Base-by-base conservation (phyloP, 2,797 vertebrate genomes). In the Dryobates pubescens region DNA sequence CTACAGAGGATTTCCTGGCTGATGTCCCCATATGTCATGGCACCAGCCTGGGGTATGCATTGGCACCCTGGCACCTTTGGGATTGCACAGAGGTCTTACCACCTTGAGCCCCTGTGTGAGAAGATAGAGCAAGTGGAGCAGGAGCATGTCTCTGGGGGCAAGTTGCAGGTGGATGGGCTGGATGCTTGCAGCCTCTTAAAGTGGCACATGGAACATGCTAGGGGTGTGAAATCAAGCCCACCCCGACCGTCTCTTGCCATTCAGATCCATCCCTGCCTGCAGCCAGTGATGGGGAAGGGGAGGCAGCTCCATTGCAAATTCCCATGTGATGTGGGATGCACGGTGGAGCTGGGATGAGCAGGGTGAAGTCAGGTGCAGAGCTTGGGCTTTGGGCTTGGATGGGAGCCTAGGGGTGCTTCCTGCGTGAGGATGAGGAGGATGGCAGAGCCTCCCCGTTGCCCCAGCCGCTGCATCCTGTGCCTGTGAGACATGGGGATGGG, bases 11-110 rank as follows among this genome's bases (percentile, higher is more conserved):
- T 70, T 62, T 87, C 65, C 61, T 72, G 83, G 54, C 22, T 1
- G 1, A n/a, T n/a, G 47, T 65, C 27, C 23, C 41, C 22, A 7
- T 2, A 1, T 51, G 63, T 43, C 0, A 0, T 1, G 2, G 45
- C 53, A 87, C 61, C 61, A 76, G 26, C 17, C 5, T 34, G 57
- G 64, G 22, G 20, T n/a, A 17, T 0, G 0, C 2, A 0, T 41
- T 64, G 13, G 4, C 41, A 56, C 26, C 16, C 51, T 54, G 64
- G 30, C 13, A 62, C 32, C 17, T 63, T 72, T 51, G 8, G 11
- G 20, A 2, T 10, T n/a, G 58, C 2, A 1, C 16, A 76, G 38
- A 47, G 34, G 13, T 67, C 59, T 89, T 61, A 17, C 67, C 49
- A 71, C 73, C 45, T 47, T 71, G 13, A 0, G 1, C 57, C 34